Evolutionary conservation across 1,140 invertebrate genomes (phyloP).

Genomic region (Heliothis subflexa): DNA sequence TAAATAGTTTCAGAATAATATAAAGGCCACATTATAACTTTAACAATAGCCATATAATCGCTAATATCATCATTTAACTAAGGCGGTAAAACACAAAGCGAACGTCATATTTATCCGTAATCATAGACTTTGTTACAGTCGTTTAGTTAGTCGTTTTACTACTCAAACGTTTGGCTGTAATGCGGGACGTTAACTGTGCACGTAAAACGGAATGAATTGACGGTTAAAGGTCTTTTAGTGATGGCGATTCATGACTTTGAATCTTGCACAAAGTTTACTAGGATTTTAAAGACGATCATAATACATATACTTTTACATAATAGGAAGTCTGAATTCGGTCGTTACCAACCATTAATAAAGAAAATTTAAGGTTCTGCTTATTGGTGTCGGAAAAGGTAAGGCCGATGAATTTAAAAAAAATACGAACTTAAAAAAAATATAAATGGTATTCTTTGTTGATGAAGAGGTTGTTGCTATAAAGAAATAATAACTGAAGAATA

Average conservation of each 20-base stretch:
- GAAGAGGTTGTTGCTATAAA: no score
- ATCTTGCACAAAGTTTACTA: background rate
- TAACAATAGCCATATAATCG: background rate
- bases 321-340: no score
- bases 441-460: no score
- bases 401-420: no score
- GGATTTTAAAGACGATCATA: no score
- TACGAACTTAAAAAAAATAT: no score
- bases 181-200: slow-evolving; percentile 49
- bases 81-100: slow-evolving; percentile 7
- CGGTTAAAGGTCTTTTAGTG: slow-evolving; percentile 48
- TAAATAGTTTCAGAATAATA: no score
- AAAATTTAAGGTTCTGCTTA: no score
- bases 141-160: slow-evolving; percentile 52
- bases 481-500: no score
- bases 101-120: slow-evolving; percentile 8
- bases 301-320: no score
- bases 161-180: slow-evolving; percentile 52
- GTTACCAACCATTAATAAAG: no score
- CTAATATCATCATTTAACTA: background rate
- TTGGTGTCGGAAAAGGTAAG: no score
- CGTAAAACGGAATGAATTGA: slow-evolving; percentile 57
- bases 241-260: slow-evolving; percentile 7
- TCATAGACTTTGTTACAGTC: slow-evolving; percentile 44
- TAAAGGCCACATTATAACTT: background rate